These are phyloP conservation scores for Procambarus clarkii DNA, from an alignment of 1,140 invertebrate species.

Conservation along the genomic window DNA sequence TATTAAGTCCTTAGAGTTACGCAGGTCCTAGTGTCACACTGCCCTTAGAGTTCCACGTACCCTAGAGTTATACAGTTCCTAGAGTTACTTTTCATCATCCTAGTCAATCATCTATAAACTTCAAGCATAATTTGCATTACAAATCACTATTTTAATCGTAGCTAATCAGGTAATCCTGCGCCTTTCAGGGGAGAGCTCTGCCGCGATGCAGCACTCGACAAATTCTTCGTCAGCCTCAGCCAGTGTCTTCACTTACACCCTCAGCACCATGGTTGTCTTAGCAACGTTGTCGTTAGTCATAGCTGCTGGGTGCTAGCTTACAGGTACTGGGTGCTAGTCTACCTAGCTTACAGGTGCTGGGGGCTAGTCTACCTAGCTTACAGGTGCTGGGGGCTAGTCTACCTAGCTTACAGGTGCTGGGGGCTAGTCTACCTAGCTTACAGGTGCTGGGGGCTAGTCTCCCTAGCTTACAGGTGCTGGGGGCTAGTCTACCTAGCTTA, in stretches of 20 bases:
- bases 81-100: too few species aligned
- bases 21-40: background rate
- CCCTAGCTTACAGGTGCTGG: background rate
- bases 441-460: background rate
- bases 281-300: background rate
- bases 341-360: background rate
- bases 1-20: background rate
- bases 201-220: constrained; percentile 50
- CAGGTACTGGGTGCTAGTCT: background rate
- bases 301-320: background rate
- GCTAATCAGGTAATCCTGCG: too few species aligned
- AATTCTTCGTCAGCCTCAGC: background rate
- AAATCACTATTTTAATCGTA: background rate
- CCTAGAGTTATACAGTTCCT: background rate
- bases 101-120: too few species aligned
- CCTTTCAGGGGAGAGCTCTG: constrained; percentile 35
- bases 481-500: background rate
- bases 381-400: background rate
- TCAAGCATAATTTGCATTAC: background rate
- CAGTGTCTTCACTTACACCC: background rate
- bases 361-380: background rate
- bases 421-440: background rate
- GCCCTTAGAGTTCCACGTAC: background rate
- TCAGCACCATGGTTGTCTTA: background rate
- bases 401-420: background rate